Evolutionary conservation across 2,888 invertebrate genomes (phyloP), one percentile per base, ranked within the genome.

Genomic region (Chirona hameri): DNA sequence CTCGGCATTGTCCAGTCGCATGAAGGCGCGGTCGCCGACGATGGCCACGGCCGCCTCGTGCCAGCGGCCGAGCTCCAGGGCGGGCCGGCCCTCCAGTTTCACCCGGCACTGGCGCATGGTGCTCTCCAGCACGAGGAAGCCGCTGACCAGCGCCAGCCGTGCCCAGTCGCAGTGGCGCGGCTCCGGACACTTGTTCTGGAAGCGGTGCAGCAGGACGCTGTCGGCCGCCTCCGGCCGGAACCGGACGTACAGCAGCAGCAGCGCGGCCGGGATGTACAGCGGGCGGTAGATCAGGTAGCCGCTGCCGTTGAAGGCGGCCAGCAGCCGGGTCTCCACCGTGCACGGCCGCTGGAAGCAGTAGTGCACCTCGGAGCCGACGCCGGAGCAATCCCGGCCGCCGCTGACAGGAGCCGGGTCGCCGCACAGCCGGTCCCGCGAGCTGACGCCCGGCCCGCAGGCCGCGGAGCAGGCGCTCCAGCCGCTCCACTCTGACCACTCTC

Each of bases 141-240:
- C 52, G 52, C 52, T 48, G 18, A 52, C 52, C 27, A 80, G 52
- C 29, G n/a, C 3, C 52, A 80, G 52, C 52, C 27, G 48, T 3
- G 52, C 48, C 80, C 80, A 80, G 52, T 80, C 80, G 52, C 80
- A 80, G 27, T 48, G 48, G 27, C 12, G n/a, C 80, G 48, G 27
- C 80, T 80, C 80, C 15, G 80, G 80, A n/a, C 80, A 80, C 80
- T 48, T 80, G 80, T 55, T 80, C 48, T 55, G 80, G 52, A 80
- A 80, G 14, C 80, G 48, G 80, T 80, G 80, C 27, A 80, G 27
- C 52, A 80, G 52, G 27, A 80, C 80, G 9, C 52, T 29, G 52
- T 80, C 80, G 52, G 27, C 52, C 27, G 29, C 15, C 80, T 80
- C 52, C 5, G 80, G 80, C 27, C 80, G 48, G 52, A 80, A 80